These are phyloP conservation scores for Holothuria leucospilota DNA, from an alignment of 53 echinoderm and acorn worm species.

Conservation along the genomic window DNA sequence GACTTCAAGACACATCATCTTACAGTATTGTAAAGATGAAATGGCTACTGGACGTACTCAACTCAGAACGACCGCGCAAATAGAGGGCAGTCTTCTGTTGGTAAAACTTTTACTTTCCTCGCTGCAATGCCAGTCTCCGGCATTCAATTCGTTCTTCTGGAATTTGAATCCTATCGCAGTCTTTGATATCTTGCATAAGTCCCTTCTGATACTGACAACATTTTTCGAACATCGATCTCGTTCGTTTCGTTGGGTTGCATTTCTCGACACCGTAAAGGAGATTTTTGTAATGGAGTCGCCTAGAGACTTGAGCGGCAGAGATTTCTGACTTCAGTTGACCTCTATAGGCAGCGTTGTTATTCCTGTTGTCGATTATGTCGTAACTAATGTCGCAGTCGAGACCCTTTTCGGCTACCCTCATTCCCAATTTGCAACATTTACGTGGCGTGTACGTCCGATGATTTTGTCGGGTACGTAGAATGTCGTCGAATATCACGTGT, in stretches of 20 bases:
- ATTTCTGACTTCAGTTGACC: conserved; percentile 88
- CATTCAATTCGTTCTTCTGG: conserved; percentile 72
- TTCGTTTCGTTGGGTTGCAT: conserved; percentile 74
- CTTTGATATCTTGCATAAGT: conserved; percentile 61
- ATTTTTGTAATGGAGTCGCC: conserved; percentile 74
- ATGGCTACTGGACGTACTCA: too few species aligned
- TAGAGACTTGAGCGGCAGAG: conserved; percentile 23
- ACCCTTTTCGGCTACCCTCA: conserved; percentile 78
- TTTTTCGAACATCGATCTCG: conserved; percentile 89
- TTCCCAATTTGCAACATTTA: conserved; percentile 92
- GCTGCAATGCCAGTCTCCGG: conserved; percentile 32
- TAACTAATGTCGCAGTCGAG: conserved; percentile 81
- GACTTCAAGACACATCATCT: too few species aligned
- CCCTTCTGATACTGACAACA: conserved; percentile 86
- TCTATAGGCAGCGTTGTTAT: conserved; percentile 81
- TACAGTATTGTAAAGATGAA: too few species aligned
- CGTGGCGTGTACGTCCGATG: conserved; percentile 68
- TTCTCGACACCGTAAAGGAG: conserved; percentile 85
- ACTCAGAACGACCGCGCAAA: too few species aligned
- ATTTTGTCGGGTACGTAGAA: conserved; percentile 17
- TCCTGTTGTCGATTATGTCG: conserved; percentile 68
- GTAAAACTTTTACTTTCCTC: conserved; percentile 7
- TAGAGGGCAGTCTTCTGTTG: too few species aligned
- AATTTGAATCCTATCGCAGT: conserved; percentile 68
- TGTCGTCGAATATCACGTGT: conserved; percentile 6